Base-by-base conservation (phyloP, 2,797 vertebrate species). In the Intellagama lesueurii region DNA sequence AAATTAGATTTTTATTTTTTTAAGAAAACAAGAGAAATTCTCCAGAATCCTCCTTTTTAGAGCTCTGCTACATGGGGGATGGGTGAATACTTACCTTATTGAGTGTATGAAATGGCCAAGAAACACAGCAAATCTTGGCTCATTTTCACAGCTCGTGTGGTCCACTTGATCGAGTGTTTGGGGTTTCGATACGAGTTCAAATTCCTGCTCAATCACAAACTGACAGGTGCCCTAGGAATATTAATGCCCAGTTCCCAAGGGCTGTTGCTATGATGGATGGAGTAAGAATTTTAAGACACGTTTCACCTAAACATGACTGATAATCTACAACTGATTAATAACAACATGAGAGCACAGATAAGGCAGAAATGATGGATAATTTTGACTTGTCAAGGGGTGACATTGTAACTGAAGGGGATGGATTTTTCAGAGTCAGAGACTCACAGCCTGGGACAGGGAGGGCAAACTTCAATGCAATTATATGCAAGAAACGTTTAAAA, bases 281-380 rank as follows among this genome's bases (percentile, higher is more conserved):
- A 85, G 52, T 47, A n/a, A 64, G 68, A 40, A 68, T 30, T 84
- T 88, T 79, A 84, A 89, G 76, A 72, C 75, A 80, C 52, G 66
- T 85, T 89, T 86, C 83, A 52, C 69, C 77, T 30, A 89, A 81
- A 86, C 56, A 32, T 81, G 88, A 86, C 56, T 76, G 69, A 89
- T 86, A 81, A 86, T 73, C 70, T 75, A 68, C 69, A 89, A 64
- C 56, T 81, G 78, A 86, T 89, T 89, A 89, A 81, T 85, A 81
- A 89, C 12, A 89, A 75, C 68, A 73, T 17, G 44, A 44, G 44
- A 81, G 73, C 52, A 35, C 40, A 49, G 77, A 81, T 89, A 76
- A 35, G 22, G 30, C n/a, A 86, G 40, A 81, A 68, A 81, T 76
- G 69, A 89, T 68, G 47, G 83, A 81, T 76, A 66, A 75, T 89